These are phyloP conservation scores for Ceriagrion tenellum DNA, from an alignment of 2,888 invertebrate species.

Conservation along the genomic window DNA sequence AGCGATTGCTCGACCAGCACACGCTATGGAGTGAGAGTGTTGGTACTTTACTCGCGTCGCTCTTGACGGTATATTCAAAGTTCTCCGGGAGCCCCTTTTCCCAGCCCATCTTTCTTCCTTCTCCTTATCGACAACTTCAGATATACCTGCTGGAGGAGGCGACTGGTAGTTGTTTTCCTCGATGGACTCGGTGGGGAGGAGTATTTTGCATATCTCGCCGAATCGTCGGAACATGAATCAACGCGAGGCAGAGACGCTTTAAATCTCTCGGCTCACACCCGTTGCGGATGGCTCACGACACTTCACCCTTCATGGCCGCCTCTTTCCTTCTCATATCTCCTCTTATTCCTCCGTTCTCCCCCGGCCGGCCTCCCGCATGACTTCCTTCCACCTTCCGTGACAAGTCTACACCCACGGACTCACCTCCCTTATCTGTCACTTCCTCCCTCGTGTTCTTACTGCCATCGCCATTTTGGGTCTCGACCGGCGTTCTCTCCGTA, in stretches of 20 bases:
- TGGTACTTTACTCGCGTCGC: background rate
- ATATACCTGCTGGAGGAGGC: slow-evolving; percentile 27
- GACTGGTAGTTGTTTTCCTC: slow-evolving; percentile 40
- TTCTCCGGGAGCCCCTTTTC: background rate
- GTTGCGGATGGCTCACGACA: slow-evolving; percentile 29
- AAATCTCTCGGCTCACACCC: slow-evolving; percentile 51
- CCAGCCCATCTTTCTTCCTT: slow-evolving; percentile 38
- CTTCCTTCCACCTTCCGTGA: slow-evolving; percentile 29
- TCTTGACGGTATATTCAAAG: slow-evolving; percentile 12
- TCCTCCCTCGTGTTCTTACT: background rate
- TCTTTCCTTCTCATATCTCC: slow-evolving; percentile 22
- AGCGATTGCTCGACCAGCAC: background rate
- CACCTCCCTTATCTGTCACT: slow-evolving; percentile 5
- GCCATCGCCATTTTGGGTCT: background rate
- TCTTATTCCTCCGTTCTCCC: no score
- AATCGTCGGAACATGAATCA: slow-evolving; percentile 44
- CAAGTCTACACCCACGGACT: slow-evolving; percentile 11
- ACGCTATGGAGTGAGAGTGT: background rate
- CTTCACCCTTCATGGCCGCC: slow-evolving; percentile 33
- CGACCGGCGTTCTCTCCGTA: background rate
- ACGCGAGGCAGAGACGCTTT: slow-evolving; percentile 56
- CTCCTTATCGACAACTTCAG: slow-evolving; percentile 32
- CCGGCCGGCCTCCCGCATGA: background rate
- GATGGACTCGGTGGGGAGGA: slow-evolving; percentile 2
- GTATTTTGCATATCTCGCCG: slow-evolving; percentile 61